A percentile compares a stretch with the other conserved stretches of the same genome.
Conservation (phyloP, 1,140 invertebrate species). For the Homarus americanus region DNA sequence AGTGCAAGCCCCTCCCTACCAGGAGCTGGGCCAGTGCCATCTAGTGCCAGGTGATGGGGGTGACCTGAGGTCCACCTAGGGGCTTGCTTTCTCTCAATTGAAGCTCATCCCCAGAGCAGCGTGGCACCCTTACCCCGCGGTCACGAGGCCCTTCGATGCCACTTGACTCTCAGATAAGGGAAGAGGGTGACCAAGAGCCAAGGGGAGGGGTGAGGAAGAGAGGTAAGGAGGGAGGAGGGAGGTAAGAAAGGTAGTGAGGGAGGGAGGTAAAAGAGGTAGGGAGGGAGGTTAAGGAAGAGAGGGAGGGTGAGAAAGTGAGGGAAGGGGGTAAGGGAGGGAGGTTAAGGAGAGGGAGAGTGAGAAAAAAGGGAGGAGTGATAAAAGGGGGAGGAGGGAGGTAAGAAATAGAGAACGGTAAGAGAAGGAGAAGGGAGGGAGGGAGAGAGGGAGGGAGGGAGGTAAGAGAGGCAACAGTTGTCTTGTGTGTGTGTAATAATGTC, state of each 20-base stretch:
- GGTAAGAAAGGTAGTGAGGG: neutral
- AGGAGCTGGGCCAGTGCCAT: no score
- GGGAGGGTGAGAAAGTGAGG: neutral
- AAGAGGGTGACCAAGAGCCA: conserved; percentile 18
- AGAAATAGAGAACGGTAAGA: no score
- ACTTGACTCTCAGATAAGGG: conserved; percentile 49
- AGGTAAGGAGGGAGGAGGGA: neutral
- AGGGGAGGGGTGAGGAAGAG: neutral
- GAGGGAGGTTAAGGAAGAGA: no score
- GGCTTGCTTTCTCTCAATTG: conserved; percentile 44
- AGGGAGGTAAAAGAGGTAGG: neutral
- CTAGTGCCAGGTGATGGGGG: no score
- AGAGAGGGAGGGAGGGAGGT: neutral
- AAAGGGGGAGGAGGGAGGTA: neutral
- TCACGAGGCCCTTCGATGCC: conserved; percentile 40
- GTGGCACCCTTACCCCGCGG: conserved; percentile 43
- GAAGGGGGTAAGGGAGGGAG: neutral
- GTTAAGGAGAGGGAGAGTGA: neutral
- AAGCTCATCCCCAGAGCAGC: conserved; percentile 24
- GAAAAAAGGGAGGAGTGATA: neutral
- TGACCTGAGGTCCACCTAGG: neutral
- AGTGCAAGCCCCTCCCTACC: no score
- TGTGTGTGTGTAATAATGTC: no score
- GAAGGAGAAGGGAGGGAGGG: neutral
- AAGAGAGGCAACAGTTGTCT: neutral